Evolutionary conservation across 2,113 vertebrate genomes (phyloP), one percentile per base, ranked within the genome.

Genomic region (Pomatorhinus ruficollis): DNA sequence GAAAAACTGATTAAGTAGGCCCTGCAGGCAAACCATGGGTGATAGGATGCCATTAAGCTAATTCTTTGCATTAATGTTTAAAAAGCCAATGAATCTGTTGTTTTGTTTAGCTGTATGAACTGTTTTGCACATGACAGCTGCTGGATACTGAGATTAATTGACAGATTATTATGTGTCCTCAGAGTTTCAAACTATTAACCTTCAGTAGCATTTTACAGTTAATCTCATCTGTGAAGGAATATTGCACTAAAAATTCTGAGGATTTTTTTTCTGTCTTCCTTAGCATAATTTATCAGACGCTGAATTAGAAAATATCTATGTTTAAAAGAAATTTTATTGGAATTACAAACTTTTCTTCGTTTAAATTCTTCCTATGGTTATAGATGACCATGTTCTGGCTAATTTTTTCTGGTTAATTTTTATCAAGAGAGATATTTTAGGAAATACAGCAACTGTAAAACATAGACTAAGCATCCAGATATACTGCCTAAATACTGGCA

Each of bases 91-190:
- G 37, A 84, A 80, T 78, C 64, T 83, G 63, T 65, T 90, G 27
- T 90, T 95, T 82, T 87, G 66, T 83, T 96, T 92, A 91, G 19
- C 49, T 81, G 10, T 37, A 35, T 81, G 71, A 88, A 47, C 64
- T 63, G 27, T 22, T 92, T 72, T 88, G 83, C 61, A 79, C 27
- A 72, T 49, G 56, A 59, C 56, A 96, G 79, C 60, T 91, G 82
- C 31, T 82, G 60, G 60, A 72, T 78, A 56, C 33, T 40, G 72
- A 89, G 52, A 90, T 79, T 91, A 95, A 94, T 84, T 80, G 63
- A 57, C 25, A 39, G 31, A 78, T 84, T 81, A 53, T 24, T 72
- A 57, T 64, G 77, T 40, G 15, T 86, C 59, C 35, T 90, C 79
- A 83, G 35, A 84, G 76, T 64, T 83, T 95, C 50, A 49, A 49